Evolutionary conservation across 2,113 vertebrate species (phyloP).

Genomic region (Ranitomeya imitator): DNA sequence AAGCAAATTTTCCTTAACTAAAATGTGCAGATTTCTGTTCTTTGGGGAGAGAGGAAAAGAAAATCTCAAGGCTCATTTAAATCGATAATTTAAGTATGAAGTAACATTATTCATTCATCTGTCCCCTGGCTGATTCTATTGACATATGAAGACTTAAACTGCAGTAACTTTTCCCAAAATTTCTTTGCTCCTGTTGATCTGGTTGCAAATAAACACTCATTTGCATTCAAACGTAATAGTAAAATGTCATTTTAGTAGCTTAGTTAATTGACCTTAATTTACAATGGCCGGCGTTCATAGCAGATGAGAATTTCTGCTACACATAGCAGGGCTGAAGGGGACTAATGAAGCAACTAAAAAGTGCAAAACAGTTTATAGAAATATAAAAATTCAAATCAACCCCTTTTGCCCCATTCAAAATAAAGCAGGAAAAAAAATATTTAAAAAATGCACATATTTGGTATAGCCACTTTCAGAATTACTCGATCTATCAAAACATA

Average conservation of each 20-base stretch:
- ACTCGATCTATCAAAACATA: no score
- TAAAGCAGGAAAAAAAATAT: no score
- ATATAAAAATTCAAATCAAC: no score
- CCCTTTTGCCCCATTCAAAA: no score
- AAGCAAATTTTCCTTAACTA: constrained; percentile 2
- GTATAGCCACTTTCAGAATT: no score
- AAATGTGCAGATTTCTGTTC: constrained; percentile 8
- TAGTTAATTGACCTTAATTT: background rate
- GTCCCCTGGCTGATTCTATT: constrained; percentile 13
- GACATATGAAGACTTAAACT: constrained; percentile 3
- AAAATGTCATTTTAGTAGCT: background rate
- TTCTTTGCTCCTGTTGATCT: background rate
- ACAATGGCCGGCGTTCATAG: background rate
- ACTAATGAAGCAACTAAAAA: no score
- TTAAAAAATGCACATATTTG: no score
- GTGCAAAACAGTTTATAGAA: no score
- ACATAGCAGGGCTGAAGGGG: no score
- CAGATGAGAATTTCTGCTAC: no score
- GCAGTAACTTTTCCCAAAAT: constrained; percentile 2
- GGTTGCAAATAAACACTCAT: background rate
- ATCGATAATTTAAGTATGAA: constrained; percentile 26
- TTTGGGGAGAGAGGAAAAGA: background rate
- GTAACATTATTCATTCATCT: constrained; percentile 3
- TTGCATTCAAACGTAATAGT: background rate
- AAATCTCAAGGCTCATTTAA: constrained; percentile 44